Percentiles rank a stretch among this genome's conserved stretches.
These are phyloP conservation scores for Tortrix viridana DNA, from an alignment of 2,888 invertebrate genomes.

Conservation along the genomic window DNA sequence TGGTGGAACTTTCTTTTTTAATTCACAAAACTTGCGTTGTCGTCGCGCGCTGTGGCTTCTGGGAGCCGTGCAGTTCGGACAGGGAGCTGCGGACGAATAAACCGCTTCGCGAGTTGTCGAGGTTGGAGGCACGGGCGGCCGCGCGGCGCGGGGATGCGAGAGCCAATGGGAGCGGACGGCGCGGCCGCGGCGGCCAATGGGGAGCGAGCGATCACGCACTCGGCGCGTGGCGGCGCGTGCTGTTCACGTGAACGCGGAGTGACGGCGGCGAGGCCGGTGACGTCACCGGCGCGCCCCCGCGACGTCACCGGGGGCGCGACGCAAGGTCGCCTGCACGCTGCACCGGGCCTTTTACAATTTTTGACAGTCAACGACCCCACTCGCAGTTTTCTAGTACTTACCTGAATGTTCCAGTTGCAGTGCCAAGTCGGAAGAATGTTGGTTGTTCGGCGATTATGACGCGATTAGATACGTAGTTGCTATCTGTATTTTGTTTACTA, in stretches of 20 bases:
- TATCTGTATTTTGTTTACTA: neutral
- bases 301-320: conserved; percentile 54
- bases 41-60: conserved; percentile 55
- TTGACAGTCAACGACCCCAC: conserved; percentile 36
- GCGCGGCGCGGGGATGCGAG: conserved; percentile 86
- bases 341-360: conserved; percentile 25
- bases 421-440: neutral
- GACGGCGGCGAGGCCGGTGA: conserved; percentile 79
- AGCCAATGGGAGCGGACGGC: conserved; percentile 88
- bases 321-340: conserved; percentile 62
- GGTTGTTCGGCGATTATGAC: neutral
- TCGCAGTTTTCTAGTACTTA: neutral
- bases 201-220: conserved; percentile 86
- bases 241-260: conserved; percentile 94
- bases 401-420: too few relatives aligned
- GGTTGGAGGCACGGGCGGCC: conserved; percentile 83
- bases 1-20: conserved; percentile 74
- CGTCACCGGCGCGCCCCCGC: conserved; percentile 85
- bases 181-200: conserved; percentile 88
- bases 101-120: conserved; percentile 70
- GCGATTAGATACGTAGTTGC: neutral
- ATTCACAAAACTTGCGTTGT: conserved; percentile 76
- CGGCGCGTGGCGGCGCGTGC: conserved; percentile 90
- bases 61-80: conserved; percentile 75
- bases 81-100: conserved; percentile 80